Evolutionary conservation across 2,797 vertebrate species (phyloP), one percentile per base, ranked within the genome.

Genomic region (Lepidocolaptes lacrymiger): DNA sequence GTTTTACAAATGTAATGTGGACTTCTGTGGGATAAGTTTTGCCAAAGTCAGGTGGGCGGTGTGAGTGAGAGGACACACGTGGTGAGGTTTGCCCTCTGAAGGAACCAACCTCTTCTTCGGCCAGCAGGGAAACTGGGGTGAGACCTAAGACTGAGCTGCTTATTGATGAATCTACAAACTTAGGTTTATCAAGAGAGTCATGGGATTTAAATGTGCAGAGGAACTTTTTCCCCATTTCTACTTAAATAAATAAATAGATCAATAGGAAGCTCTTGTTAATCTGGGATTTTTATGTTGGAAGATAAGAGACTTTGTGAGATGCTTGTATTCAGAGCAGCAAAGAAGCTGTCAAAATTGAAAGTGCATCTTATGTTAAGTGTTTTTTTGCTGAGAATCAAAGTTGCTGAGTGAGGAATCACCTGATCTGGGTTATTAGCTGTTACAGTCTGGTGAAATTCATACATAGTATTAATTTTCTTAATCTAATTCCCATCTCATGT

Each of bases 41-140:
- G 62, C 61, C 28, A 4, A 27, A 89, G 15, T 39, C 37, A 6
- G 30, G 4, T 11, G 43, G 52, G 32, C 74, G 27, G 13, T 62
- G 13, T 14, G 8, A 66, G 58, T 22, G 58, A 36, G 73, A 36
- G 22, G 43, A 28, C 2, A 4, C 10, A 10, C 0, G 2, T 21
- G 64, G 12, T 30, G 46, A 41, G 21, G 37, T 68, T 75, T 58
- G 63, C 28, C 16, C 51, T 85, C 46, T 14, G 9, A 6, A 55
- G 36, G 37, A 89, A 21, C 52, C 15, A 8, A 1, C 7, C 7
- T 73, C 23, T 52, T 23, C 20, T 41, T 24, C 10, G 24, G 52
- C 14, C 61, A 44, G 1, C 44, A 34, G 3, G n/a, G 44, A 61
- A 14, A 22, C 24, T 64, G 55, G 26, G 28, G 30, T 24, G 46